Evolutionary conservation across 2,797 vertebrate species (phyloP), one percentile per base, ranked within the genome.

Genomic region (Gastrophryne carolinensis): DNA sequence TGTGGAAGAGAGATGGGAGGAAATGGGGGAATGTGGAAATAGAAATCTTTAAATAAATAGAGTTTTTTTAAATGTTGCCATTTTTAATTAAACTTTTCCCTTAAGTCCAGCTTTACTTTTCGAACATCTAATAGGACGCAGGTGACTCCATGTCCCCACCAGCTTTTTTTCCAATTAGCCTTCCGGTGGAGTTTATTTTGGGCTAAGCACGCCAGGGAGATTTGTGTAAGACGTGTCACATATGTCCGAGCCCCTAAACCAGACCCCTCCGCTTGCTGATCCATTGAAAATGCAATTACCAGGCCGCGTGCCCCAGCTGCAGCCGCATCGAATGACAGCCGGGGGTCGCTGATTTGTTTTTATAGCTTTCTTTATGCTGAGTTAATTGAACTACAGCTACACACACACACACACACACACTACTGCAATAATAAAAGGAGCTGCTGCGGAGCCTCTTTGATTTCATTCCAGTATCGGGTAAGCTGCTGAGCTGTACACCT

Each of bases 391-490:
- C 39, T 17, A 44, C 13, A 5, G 17, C 17, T 44, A 17, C n/a
- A n/a, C n/a, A n/a, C n/a, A n/a, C n/a, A n/a, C n/a, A n/a, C n/a
- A n/a, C n/a, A n/a, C n/a, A n/a, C n/a, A n/a, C n/a, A n/a, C n/a
- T n/a, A n/a, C n/a, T n/a, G 6, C 21, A 11, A 12, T 9, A 57
- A 32, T 23, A 24, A 11, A 5, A 8, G 12, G 8, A 66, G 19
- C 47, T 66, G 21, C 47, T 53, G 64, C 64, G 37, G 64, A 66
- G 53, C 30, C 47, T 26, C 64, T 53, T 66, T n/a, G n/a, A n/a
- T n/a, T n/a, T n/a, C n/a, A n/a, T n/a, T n/a, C n/a, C n/a, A n/a
- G n/a, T n/a, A n/a, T n/a, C n/a, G n/a, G n/a, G n/a, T n/a, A n/a
- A n/a, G n/a, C n/a, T n/a, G n/a, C n/a, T n/a, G n/a, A n/a, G n/a